A percentile compares a stretch with the other conserved stretches of the same genome.
These are phyloP conservation scores for Anhinga rufa DNA, from an alignment of 2,113 vertebrate genomes.

Conservation along the genomic window DNA sequence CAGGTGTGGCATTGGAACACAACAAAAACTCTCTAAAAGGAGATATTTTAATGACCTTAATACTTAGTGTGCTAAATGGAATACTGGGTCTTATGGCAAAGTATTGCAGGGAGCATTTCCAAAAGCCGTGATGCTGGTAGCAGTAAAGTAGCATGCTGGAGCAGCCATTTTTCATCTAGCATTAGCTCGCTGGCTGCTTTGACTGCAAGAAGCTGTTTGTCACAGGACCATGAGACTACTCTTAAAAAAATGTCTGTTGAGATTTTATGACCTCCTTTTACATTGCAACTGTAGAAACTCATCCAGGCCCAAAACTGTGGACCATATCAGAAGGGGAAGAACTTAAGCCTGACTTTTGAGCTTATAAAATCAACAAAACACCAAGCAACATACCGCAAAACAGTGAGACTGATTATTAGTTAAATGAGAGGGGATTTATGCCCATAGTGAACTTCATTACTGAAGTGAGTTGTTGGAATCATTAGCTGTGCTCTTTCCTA, in stretches of 20 bases:
- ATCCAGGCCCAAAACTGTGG: not conserved
- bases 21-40: not conserved
- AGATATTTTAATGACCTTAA: not conserved
- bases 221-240: not conserved
- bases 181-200: not conserved
- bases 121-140: not conserved
- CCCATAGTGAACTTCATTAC: not conserved
- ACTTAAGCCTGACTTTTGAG: not conserved
- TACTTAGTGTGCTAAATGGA: not conserved
- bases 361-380: not conserved
- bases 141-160: not conserved
- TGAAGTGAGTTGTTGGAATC: not conserved
- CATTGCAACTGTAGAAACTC: not conserved
- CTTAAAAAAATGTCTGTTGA: not conserved
- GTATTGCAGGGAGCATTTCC: not conserved
- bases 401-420: not conserved
- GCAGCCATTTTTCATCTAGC: not conserved
- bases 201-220: not conserved
- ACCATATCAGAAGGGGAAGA: not conserved
- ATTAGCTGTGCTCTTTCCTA: not conserved
- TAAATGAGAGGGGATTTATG: not conserved
- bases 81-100: not conserved
- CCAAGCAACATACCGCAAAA: not conserved
- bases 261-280: not conserved
- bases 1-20: not conserved